phyloP scores from a whole-genome alignment of 2,797 vertebrate genomes.

The Phoeniculus purpureus region DNA sequence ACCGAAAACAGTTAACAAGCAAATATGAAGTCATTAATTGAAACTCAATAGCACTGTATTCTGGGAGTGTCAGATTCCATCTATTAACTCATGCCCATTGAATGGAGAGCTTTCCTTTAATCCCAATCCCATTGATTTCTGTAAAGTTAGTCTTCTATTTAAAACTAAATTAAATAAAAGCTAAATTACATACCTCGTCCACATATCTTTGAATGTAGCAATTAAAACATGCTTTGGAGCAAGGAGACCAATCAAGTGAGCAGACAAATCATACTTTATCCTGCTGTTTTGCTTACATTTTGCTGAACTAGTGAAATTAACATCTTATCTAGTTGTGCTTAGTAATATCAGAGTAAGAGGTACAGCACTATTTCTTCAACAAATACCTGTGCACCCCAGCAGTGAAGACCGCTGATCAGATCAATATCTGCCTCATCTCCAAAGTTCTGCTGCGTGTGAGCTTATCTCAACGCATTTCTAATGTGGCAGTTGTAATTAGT shows the following conservation, averaged over 20 bases:
- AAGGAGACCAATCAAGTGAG: neutral
- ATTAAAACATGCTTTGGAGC: neutral
- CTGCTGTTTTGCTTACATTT: neutral
- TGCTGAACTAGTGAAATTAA: neutral
- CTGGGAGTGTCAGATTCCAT: neutral
- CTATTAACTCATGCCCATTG: rapidly evolving
- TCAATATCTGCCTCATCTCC: neutral
- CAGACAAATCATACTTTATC: neutral
- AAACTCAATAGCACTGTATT: neutral
- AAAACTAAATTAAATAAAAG: neutral
- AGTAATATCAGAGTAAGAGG: neutral
- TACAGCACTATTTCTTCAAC: neutral
- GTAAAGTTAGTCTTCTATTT: neutral
- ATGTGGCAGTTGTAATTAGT: neutral
- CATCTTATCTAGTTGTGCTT: neutral
- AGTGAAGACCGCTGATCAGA: neutral
- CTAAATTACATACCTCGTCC: neutral
- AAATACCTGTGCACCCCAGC: neutral
- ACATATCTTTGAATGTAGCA: neutral
- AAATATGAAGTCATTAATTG: neutral
- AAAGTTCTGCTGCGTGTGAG: neutral
- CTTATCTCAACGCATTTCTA: neutral
- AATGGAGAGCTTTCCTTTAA: neutral
- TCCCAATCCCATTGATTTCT: neutral
- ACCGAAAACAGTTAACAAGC: neutral